Base-by-base conservation (phyloP, 2,888 invertebrate species). In the Suillia variegata region DNA sequence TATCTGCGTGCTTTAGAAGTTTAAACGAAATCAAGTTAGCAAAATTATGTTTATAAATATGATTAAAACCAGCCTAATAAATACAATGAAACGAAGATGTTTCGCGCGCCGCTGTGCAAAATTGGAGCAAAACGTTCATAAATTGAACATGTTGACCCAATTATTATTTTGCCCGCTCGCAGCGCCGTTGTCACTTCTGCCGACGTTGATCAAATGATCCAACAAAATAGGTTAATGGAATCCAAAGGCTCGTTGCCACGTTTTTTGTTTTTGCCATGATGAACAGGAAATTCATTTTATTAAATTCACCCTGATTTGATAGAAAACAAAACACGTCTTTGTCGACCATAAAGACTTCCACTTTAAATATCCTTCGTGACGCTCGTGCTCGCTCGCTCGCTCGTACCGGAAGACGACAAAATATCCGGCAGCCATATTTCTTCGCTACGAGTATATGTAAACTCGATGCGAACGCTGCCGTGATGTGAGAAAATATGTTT, bases 401-500 rank as follows among this genome's bases (percentile, higher is more conserved):
- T 6, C 38, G 38, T 13, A 38, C 45, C 20, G 45, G 20, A 45
- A 45, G 45, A 45, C 17, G 45, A 45, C 45, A 20, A 8, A 17
- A 45, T 20, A 45, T 45, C 18, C 45, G 17, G 45, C 17, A 45
- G 45, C 45, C 45, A 18, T 45, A 8, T 20, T 38, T 38, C 15
- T 4, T 20, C 45, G 18, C 20, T 18, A 4, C n/a, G 12, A 4
- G 10, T 38, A 4, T 38, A 38, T 38, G 4, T 13, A 4, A 3
- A 10, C 3, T 38, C 20, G 5, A 18, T 45, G 5, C 45, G 4
- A 20, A 2, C 17, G 45, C 45, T 17, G 18, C 18, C 20, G 18
- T 17, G 17, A 20, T 45, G 50, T n/a, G 31, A 56, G 26, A 34
- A 21, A 33, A 21, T 61, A 20, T 53, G 58, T 53, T 62, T 58